Conservation (phyloP, 2,888 invertebrate species). For the Trichogramma evanescens region DNA sequence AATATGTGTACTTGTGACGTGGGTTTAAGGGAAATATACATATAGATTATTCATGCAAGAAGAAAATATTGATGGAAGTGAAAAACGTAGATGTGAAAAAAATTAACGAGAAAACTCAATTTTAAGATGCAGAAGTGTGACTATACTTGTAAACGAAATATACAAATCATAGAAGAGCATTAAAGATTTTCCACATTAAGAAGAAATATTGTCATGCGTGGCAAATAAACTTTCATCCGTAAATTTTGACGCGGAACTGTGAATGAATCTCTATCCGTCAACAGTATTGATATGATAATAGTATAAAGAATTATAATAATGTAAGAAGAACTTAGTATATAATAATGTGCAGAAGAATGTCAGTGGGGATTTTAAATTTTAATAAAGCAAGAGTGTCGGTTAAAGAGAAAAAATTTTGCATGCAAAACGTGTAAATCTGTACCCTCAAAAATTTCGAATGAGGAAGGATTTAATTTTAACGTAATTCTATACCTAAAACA, state of each 20-base stretch:
- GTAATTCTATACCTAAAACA: no score
- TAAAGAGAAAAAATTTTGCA: no score
- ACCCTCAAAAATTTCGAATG: no score
- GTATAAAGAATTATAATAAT: conserved; percentile 46
- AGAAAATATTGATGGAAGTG: conserved; percentile 17
- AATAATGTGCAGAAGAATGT: conserved; percentile 40
- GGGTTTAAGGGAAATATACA: conserved; percentile 22
- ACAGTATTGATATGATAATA: conserved; percentile 49
- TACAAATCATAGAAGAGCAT: conserved; percentile 16
- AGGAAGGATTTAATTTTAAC: no score
- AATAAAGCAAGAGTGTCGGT: no score
- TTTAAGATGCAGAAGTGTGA: conserved; percentile 2
- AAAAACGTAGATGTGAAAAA: conserved; percentile 16
- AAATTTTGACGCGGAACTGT: conserved; percentile 43
- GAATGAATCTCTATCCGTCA: conserved; percentile 49
- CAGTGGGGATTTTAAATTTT: conserved; percentile 16
- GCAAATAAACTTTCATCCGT: conserved; percentile 35
- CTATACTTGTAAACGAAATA: conserved; percentile 16
- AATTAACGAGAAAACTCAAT: conserved; percentile 6
- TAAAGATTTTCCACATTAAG: conserved; percentile 22
- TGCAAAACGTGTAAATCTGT: no score
- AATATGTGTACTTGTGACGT: conserved; percentile 18
- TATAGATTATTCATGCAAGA: conserved; percentile 21
- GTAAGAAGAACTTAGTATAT: conserved; percentile 42
- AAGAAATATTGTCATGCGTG: conserved; percentile 35